A percentile compares a stretch with the other conserved stretches of the same genome.
phyloP scores from a whole-genome alignment of 2,113 vertebrate species.

The Phainopepla nitens region DNA sequence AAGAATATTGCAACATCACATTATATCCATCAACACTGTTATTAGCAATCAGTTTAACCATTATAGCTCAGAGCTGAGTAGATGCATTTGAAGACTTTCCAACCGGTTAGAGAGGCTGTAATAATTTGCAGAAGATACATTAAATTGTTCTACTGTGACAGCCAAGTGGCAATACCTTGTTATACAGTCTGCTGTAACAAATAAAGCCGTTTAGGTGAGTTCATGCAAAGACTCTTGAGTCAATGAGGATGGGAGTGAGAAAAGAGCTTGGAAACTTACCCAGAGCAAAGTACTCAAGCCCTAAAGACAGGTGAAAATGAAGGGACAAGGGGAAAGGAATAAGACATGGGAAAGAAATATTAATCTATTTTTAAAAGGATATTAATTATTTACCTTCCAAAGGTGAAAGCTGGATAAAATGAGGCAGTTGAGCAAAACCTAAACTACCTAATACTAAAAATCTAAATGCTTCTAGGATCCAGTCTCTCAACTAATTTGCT shows the following conservation, averaged over 20 bases:
- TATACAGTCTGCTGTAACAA: slow-evolving; percentile 13
- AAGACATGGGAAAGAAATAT: slow-evolving; percentile 69
- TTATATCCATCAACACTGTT: background rate
- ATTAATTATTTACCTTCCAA: slow-evolving; percentile 7
- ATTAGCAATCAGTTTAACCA: background rate
- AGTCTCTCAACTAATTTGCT: background rate
- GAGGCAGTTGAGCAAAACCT: background rate
- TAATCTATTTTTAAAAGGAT: slow-evolving; percentile 62
- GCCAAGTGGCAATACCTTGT: slow-evolving; percentile 50
- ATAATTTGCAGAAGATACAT: background rate
- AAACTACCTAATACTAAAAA: background rate
- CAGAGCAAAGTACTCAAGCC: slow-evolving; percentile 75
- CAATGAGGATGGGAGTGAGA: slow-evolving; percentile 12
- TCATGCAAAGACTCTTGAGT: slow-evolving; percentile 46
- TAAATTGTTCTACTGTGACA: background rate
- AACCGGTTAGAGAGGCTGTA: background rate
- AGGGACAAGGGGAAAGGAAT: slow-evolving; percentile 47
- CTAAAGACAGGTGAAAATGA: slow-evolving; percentile 63
- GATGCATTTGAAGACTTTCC: background rate
- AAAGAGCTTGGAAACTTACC: slow-evolving; percentile 70
- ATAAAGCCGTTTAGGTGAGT: slow-evolving; percentile 1
- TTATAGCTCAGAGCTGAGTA: background rate
- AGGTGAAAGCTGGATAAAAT: background rate
- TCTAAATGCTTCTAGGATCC: background rate
- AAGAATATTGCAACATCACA: background rate